These are phyloP conservation scores for Acleris literana DNA, from an alignment of 2,888 invertebrate species.

Conservation along the genomic window DNA sequence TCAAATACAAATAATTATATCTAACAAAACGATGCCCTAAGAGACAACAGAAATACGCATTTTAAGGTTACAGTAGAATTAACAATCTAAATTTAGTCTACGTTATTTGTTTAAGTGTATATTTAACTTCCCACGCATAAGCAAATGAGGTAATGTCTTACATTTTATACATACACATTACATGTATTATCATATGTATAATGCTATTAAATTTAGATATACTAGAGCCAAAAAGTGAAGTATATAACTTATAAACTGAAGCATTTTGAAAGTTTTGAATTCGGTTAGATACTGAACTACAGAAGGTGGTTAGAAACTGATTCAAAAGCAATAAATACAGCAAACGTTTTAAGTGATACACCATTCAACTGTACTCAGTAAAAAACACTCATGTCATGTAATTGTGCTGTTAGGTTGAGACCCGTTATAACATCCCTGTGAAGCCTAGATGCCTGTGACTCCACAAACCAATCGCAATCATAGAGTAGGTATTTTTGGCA, in stretches of 20 bases:
- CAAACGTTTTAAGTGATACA: too few relatives aligned
- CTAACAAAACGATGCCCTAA: slow-evolving; percentile 23
- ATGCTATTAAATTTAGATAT: slow-evolving; percentile 18
- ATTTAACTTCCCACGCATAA: slow-evolving; percentile 31
- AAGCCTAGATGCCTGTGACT: too few relatives aligned
- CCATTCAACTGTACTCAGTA: too few relatives aligned
- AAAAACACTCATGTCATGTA: too few relatives aligned
- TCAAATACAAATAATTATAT: slow-evolving; percentile 29
- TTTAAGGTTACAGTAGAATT: slow-evolving; percentile 29
- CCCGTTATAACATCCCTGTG: too few relatives aligned
- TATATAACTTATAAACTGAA: neutral
- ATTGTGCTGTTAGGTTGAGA: too few relatives aligned
- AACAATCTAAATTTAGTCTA: slow-evolving; percentile 37
- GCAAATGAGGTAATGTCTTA: slow-evolving; percentile 36
- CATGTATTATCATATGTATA: slow-evolving; percentile 18
- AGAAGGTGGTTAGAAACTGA: too few relatives aligned
- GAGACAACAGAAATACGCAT: slow-evolving; percentile 33
- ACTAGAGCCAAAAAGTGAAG: slow-evolving; percentile 23
- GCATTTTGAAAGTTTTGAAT: too few relatives aligned
- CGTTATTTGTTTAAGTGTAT: slow-evolving; percentile 27
- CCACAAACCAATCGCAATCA: too few relatives aligned
- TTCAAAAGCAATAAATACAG: too few relatives aligned
- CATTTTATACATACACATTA: slow-evolving; percentile 24
- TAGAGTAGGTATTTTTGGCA: too few relatives aligned
- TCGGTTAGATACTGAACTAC: too few relatives aligned